phyloP scores from a whole-genome alignment of 2,888 invertebrate species.

The Tenthredo mesomela region DNA sequence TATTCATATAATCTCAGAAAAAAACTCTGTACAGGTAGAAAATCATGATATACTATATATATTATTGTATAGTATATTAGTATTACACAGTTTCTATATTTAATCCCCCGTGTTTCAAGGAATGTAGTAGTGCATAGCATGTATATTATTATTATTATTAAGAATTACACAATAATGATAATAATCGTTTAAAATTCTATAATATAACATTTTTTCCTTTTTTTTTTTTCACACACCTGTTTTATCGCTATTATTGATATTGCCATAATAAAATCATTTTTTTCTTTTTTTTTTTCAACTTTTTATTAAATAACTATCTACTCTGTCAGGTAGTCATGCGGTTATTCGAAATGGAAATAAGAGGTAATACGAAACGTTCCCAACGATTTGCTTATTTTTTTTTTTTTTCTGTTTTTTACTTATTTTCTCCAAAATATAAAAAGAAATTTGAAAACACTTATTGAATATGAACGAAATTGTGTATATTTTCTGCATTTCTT shows the following conservation, averaged over 20 bases:
- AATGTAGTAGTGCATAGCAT: background rate
- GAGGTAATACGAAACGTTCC: background rate
- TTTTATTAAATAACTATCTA: constrained; percentile 3
- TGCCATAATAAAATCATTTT: background rate
- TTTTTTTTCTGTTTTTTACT: too few species aligned
- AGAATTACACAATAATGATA: background rate
- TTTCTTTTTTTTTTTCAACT: background rate
- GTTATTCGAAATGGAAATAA: background rate
- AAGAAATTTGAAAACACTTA: background rate
- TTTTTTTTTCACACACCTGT: background rate
- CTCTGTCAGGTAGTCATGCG: background rate
- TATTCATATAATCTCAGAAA: background rate
- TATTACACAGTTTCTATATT: background rate
- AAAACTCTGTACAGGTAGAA: constrained; percentile 3
- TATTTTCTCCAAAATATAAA: background rate
- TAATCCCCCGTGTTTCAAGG: constrained; percentile 3
- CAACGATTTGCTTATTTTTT: background rate
- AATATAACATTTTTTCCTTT: background rate
- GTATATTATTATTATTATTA: background rate
- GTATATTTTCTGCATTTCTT: background rate
- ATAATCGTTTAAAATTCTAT: background rate
- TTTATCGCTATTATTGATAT: background rate
- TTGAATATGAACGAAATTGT: background rate
- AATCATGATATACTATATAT: background rate
- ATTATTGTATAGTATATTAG: background rate